Conservation (phyloP, 2,113 vertebrate genomes). For the Heterotilapia buettikoferi region DNA sequence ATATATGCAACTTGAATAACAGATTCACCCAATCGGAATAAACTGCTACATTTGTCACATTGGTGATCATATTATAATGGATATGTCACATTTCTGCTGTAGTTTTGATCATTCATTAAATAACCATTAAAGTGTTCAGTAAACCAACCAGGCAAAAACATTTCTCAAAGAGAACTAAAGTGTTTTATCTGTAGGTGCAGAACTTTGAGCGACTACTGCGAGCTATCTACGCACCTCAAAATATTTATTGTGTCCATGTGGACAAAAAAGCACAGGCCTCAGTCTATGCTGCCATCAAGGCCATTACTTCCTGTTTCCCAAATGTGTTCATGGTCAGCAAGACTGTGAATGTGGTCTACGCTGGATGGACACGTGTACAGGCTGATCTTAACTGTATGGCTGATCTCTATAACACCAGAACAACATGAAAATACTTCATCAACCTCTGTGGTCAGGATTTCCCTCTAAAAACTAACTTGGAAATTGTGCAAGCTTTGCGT, state of each 20-base stretch:
- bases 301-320: conserved; percentile 79
- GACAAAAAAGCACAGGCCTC: conserved; percentile 76
- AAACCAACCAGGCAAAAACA: neutral
- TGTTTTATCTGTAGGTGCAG: conserved; percentile 36
- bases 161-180: neutral
- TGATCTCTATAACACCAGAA: too few relatives aligned
- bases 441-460: too few relatives aligned
- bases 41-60: conserved; percentile 30
- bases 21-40: neutral
- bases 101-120: neutral
- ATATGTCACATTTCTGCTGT: neutral
- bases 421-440: too few relatives aligned
- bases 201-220: conserved; percentile 47
- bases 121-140: neutral
- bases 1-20: neutral
- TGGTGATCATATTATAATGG: neutral
- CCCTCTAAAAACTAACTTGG: conserved; percentile 66
- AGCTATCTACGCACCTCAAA: conserved; percentile 37
- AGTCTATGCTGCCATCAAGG: conserved; percentile 68
- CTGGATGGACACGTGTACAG: too few relatives aligned
- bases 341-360: fast-evolving
- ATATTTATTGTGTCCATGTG: conserved; percentile 83
- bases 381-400: too few relatives aligned
- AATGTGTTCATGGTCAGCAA: too few relatives aligned
- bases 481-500: conserved; percentile 80